A percentile compares a stretch with the other conserved stretches of the same genome.
These are phyloP conservation scores for Malthinus flaveolus DNA, from an alignment of 2,888 invertebrate genomes.

Conservation along the genomic window DNA sequence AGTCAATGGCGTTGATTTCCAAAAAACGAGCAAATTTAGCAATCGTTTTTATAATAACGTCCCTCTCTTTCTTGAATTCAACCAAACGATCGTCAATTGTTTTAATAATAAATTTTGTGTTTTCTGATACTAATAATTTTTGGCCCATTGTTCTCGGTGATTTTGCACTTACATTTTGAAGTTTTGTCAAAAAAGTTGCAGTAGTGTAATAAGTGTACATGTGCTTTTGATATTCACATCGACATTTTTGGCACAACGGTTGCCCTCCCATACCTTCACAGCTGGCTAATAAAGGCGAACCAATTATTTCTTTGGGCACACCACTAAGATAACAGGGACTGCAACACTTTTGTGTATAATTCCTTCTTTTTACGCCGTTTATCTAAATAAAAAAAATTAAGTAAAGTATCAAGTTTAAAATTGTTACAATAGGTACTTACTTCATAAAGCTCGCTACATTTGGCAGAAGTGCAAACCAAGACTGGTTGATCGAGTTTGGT, in stretches of 20 bases:
- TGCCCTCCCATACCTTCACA: constrained; percentile 41
- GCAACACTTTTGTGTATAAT: constrained; percentile 45
- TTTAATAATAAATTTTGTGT: background rate
- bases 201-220: constrained; percentile 48
- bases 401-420: background rate
- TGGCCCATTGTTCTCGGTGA: constrained; percentile 33
- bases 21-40: constrained; percentile 43
- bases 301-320: constrained; percentile 43
- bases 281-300: constrained; percentile 38
- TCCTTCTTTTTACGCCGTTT: constrained; percentile 37
- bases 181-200: constrained; percentile 38
- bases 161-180: constrained; percentile 39
- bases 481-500: background rate
- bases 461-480: background rate
- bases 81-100: background rate
- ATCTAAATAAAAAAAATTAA: constrained; percentile 40
- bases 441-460: background rate
- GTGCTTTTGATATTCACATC: constrained; percentile 42
- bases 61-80: constrained; percentile 32
- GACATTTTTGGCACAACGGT: constrained; percentile 38
- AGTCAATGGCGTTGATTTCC: constrained; percentile 41
- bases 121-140: background rate
- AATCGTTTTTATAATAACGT: constrained; percentile 34
- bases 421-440: background rate
- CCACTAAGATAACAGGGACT: constrained; percentile 43